Conservation (phyloP, 2,888 invertebrate genomes). For the Drosophila neonasuta region DNA sequence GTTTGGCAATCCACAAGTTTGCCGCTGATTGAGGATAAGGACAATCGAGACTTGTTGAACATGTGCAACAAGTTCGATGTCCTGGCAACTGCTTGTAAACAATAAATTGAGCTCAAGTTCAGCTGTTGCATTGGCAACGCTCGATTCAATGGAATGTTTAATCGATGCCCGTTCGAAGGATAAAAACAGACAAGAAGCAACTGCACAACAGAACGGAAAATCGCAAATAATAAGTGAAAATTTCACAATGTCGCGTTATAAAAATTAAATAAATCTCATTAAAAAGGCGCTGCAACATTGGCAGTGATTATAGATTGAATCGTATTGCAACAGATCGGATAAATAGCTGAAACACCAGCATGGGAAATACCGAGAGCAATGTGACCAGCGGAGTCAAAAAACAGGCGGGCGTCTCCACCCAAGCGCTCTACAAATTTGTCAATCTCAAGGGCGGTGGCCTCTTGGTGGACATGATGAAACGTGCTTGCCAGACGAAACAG, state of each 20-base stretch:
- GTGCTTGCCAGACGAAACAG: slow-evolving; percentile 94
- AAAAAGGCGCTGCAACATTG: not conserved
- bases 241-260: slow-evolving; percentile 58
- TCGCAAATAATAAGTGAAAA: slow-evolving; percentile 28
- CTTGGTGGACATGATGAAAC: slow-evolving; percentile 96
- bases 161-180: slow-evolving; percentile 51
- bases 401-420: slow-evolving; percentile 93
- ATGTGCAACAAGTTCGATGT: slow-evolving; percentile 59
- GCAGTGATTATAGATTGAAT: slow-evolving; percentile 14
- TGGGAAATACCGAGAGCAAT: slow-evolving; percentile 93
- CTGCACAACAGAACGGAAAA: slow-evolving; percentile 14
- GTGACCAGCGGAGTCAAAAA: slow-evolving; percentile 97
- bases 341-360: slow-evolving; percentile 62
- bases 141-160: slow-evolving; percentile 57
- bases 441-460: slow-evolving; percentile 96
- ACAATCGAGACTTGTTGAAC: slow-evolving; percentile 34
- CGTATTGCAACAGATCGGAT: not conserved
- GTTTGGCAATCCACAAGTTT: slow-evolving; percentile 26
- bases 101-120: slow-evolving; percentile 67
- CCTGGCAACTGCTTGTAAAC: slow-evolving; percentile 65
- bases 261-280: slow-evolving; percentile 31
- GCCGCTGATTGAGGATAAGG: slow-evolving; percentile 10
- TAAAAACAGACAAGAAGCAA: slow-evolving; percentile 47
- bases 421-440: slow-evolving; percentile 93
- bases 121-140: slow-evolving; percentile 74